A percentile compares a stretch with the other conserved stretches of the same genome.
phyloP scores from a whole-genome alignment of 2,797 vertebrate species.

The Pagetopsis macropterus region DNA sequence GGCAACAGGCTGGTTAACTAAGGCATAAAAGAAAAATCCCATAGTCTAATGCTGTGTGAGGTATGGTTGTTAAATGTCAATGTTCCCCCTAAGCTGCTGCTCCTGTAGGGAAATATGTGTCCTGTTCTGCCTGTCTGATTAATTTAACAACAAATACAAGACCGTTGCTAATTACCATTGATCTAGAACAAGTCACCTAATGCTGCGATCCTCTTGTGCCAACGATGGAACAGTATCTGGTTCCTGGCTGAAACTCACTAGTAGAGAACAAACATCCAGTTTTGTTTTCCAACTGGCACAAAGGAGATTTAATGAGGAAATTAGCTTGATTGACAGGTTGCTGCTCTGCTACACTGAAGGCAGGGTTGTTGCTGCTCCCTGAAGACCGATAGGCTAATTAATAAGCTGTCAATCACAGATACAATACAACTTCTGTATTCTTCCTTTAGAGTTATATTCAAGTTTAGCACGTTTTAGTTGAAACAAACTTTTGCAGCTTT shows the following conservation, averaged over 20 bases:
- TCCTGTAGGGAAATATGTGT: background rate
- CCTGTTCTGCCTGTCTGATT: background rate
- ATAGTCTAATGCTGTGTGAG: background rate
- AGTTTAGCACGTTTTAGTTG: no score
- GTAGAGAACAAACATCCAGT: background rate
- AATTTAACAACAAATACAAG: background rate
- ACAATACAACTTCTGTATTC: no score
- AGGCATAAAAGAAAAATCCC: background rate
- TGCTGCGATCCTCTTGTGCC: background rate
- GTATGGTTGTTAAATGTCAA: slow-evolving; percentile 24
- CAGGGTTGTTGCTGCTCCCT: background rate
- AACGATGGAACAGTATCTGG: background rate
- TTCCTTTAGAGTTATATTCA: no score
- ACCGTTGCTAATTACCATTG: background rate
- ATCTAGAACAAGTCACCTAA: background rate
- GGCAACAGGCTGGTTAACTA: slow-evolving; percentile 23
- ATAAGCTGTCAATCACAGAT: no score
- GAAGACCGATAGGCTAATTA: background rate
- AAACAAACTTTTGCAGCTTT: no score
- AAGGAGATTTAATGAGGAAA: background rate
- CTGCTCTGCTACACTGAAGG: background rate
- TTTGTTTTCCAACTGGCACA: background rate
- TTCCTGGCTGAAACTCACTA: background rate
- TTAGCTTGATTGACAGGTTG: background rate
- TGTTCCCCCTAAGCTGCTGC: background rate